phyloP scores from a whole-genome alignment of 2,113 vertebrate species.

The Pseudopodoces humilis region DNA sequence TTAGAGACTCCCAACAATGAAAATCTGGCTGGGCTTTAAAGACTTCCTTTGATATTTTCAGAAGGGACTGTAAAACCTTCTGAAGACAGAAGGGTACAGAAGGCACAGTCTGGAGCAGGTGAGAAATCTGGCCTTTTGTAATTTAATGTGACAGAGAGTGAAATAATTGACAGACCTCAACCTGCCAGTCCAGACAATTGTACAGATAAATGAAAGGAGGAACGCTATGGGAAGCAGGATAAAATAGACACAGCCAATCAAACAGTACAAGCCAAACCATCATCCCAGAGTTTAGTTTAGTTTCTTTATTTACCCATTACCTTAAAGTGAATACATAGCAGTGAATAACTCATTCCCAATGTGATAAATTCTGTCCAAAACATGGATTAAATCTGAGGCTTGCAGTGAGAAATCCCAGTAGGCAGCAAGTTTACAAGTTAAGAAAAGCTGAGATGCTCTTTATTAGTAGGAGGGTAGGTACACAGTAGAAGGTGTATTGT shows the following conservation, averaged over 20 bases:
- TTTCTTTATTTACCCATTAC: neutral
- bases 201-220: neutral
- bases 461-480: neutral
- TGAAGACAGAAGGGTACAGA: neutral
- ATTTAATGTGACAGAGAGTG: neutral
- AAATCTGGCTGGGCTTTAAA: slow-evolving; percentile 50
- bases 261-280: neutral
- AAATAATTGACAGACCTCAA: slow-evolving; percentile 11
- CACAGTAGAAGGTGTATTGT: neutral
- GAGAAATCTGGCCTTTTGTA: slow-evolving; percentile 5
- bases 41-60: slow-evolving; percentile 45
- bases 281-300: neutral
- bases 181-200: neutral
- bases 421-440: neutral
- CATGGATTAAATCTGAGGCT: neutral
- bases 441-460: neutral
- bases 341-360: neutral
- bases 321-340: neutral
- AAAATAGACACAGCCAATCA: neutral
- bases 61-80: neutral
- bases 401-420: neutral
- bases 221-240: neutral
- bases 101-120: neutral
- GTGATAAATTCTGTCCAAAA: neutral
- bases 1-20: slow-evolving; percentile 32